Percentiles rank a stretch among this genome's conserved stretches.
Evolutionary conservation across 2,888 invertebrate genomes (phyloP).

Genomic region (Eumacrocentrus americanus): DNA sequence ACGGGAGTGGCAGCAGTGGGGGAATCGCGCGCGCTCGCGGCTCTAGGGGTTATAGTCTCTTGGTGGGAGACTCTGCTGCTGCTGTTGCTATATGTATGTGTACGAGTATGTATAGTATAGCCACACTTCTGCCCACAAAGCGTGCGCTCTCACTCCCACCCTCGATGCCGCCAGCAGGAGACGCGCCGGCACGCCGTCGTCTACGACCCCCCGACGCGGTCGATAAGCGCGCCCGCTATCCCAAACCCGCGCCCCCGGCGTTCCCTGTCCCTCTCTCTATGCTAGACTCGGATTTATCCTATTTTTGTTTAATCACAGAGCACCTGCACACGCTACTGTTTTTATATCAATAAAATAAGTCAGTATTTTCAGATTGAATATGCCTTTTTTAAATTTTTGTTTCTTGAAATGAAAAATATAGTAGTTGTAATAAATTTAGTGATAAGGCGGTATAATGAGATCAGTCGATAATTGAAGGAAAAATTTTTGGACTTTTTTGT

Average conservation of each 20-base stretch:
- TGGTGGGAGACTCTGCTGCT: background rate
- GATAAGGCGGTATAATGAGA: too few relatives aligned
- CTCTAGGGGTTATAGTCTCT: background rate
- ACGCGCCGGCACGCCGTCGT: conserved; percentile 35
- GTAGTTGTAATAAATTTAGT: too few relatives aligned
- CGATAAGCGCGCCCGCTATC: conserved; percentile 42
- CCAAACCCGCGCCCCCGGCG: conserved; percentile 35
- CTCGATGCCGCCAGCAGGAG: conserved; percentile 22
- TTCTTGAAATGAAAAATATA: too few relatives aligned
- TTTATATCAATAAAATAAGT: too few relatives aligned
- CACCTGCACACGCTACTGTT: background rate
- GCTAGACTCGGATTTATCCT: background rate
- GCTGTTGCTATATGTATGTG: too few relatives aligned
- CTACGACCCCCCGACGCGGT: conserved; percentile 40
- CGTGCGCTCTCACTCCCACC: conserved; percentile 13
- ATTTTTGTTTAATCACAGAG: background rate
- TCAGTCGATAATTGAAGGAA: too few relatives aligned
- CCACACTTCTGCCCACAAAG: background rate
- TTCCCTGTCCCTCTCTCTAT: background rate
- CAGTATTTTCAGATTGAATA: too few relatives aligned
- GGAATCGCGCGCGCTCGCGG: conserved; percentile 10
- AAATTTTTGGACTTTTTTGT: too few relatives aligned
- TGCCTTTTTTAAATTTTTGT: too few relatives aligned
- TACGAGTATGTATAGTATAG: too few relatives aligned
- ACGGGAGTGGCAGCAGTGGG: background rate